Base-by-base conservation (phyloP, 2,113 vertebrate species). In the Macrotus californicus region DNA sequence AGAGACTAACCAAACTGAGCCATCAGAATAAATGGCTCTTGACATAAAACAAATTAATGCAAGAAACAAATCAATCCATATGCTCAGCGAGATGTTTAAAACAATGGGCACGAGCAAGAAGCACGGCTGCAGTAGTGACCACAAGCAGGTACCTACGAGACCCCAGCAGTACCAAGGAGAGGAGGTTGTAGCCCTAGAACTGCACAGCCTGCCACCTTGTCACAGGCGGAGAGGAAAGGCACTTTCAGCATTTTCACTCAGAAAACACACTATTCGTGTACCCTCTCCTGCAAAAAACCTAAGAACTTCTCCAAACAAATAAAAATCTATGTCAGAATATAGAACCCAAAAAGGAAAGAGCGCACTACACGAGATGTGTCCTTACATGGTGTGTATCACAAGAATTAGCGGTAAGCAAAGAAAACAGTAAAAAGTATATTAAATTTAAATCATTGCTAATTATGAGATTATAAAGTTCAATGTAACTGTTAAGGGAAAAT, bases 1-100 rank as follows among this genome's bases (percentile, higher is more conserved):
- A 88, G 88, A 79, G 29, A 64, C 12, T 59, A 59, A 18, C n/a
- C 64, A 92, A 66, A 39, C 41, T 91, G 67, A 89, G 41, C 31
- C 48, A 50, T 59, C 79, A 94, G 48, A 83, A 89, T 39, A 94
- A 96, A 96, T 86, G 86, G n/a, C 34, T 75, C 19, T 41, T 89
- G 79, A 91, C 54, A 26, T 46, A 50, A 94, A 90, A 59, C 34
- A 67, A 95, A 82, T 87, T 46, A 67, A 67, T 52, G 10, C 46
- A 52, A 94, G 73, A 93, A 54, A 46, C 34, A 94, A 96, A 82
- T 48, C 59, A 73, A 94, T 81, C 91, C 39, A 3, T 54, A 43
- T 13, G 69, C 48, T 81, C n/a, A 84, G 83, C 34, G 69, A 96
- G 41, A 79, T 82, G 69, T 85, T 93, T 76, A 86, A 84, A 87